Percentiles rank a stretch among this genome's conserved stretches.
Evolutionary conservation across 2,888 invertebrate genomes (phyloP).

Genomic region (Chironomus tentans): DNA sequence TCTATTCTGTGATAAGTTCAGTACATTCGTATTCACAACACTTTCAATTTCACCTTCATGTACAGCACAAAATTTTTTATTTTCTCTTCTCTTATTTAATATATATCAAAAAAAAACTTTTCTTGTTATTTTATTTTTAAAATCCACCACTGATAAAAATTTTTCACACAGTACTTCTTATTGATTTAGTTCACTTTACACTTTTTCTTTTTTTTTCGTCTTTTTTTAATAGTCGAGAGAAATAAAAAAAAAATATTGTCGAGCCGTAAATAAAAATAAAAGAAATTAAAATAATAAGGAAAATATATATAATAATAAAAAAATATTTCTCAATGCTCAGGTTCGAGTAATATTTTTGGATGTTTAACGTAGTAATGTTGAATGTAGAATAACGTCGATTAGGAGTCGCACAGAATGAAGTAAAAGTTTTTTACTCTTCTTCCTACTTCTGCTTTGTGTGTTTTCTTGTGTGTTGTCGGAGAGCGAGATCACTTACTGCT

Average conservation of each 20-base stretch:
- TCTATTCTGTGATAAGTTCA: too few species aligned
- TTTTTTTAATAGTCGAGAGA: not conserved
- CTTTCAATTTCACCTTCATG: not conserved
- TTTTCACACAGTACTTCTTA: not conserved
- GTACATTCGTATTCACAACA: not conserved
- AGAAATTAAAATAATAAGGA: not conserved
- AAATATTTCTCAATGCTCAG: constrained; percentile 13
- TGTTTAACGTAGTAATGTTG: constrained; percentile 25
- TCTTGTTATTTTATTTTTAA: not conserved
- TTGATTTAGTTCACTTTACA: not conserved
- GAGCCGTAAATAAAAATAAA: constrained; percentile 14
- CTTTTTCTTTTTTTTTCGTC: not conserved
- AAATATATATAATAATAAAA: not conserved
- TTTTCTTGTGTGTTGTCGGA: not conserved
- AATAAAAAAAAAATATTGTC: not conserved
- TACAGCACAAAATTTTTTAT: not conserved
- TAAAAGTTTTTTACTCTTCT: constrained; percentile 9
- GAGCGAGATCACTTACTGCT: not conserved
- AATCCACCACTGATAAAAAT: not conserved
- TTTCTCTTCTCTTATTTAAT: not conserved
- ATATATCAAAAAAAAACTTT: not conserved
- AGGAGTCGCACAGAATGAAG: constrained; percentile 14
- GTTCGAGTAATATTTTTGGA: constrained; percentile 6
- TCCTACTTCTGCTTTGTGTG: too few species aligned
- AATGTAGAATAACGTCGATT: constrained; percentile 22